These are phyloP conservation scores for Budorcas taxicolor DNA, from an alignment of 2,113 vertebrate genomes.

Conservation along the genomic window DNA sequence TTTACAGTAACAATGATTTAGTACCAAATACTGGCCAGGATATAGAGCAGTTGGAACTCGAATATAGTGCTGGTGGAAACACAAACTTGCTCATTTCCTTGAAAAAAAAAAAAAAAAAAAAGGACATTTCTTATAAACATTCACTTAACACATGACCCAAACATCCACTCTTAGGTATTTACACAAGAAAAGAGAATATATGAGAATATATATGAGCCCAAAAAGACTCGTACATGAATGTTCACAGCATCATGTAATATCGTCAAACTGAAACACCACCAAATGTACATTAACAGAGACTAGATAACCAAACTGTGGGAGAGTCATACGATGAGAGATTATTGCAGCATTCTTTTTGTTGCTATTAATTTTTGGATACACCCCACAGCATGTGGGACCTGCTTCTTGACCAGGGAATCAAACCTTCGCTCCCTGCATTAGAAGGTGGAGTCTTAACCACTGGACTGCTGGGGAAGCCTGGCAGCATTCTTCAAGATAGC, in stretches of 20 bases:
- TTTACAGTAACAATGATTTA: not conserved
- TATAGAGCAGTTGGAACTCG: not conserved
- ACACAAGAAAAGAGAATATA: not conserved
- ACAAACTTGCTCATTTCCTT: not conserved
- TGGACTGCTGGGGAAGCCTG: not conserved
- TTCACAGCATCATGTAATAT: not conserved
- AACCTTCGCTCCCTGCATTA: not conserved
- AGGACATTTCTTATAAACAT: not conserved
- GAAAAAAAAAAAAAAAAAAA: not conserved
- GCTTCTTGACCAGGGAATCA: not conserved
- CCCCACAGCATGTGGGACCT: not conserved
- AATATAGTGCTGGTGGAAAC: not conserved
- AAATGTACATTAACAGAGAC: not conserved
- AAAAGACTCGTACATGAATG: not conserved
- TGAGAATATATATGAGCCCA: not conserved
- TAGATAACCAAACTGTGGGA: not conserved
- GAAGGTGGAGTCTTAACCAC: not conserved
- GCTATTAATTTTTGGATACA: not conserved
- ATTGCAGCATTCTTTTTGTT: not conserved
- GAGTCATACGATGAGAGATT: not conserved
- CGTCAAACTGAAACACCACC: not conserved
- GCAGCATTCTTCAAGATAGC: not conserved
- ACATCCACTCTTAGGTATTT: not conserved
- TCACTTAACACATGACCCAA: not conserved
- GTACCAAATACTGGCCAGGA: not conserved